These are phyloP conservation scores for Caenorhabditis macrosperma DNA, from an alignment of 2,888 invertebrate genomes.

Conservation along the genomic window DNA sequence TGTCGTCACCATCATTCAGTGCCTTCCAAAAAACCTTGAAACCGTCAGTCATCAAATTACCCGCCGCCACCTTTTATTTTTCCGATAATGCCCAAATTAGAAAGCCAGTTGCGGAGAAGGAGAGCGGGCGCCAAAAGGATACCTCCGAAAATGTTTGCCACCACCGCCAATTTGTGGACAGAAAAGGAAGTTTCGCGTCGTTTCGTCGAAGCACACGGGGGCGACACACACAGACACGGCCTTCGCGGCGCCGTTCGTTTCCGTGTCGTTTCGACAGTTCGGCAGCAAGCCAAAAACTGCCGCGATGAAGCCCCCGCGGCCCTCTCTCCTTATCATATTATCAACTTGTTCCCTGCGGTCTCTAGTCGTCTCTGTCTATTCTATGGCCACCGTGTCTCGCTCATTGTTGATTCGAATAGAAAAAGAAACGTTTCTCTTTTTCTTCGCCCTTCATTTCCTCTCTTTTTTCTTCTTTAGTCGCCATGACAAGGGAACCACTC, in stretches of 20 bases:
- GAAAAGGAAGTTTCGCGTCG: conserved; percentile 4
- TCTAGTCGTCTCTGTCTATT: conserved; percentile 20
- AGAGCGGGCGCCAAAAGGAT: conserved; percentile 5
- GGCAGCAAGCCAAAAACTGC: neutral
- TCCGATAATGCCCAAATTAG: conserved; percentile 25
- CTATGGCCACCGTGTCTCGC: neutral
- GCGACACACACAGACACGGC: neutral
- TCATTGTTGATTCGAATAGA: conserved; percentile 13
- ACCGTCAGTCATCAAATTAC: conserved; percentile 7
- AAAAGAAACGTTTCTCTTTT: conserved; percentile 18
- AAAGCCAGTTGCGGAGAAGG: neutral
- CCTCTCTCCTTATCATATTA: conserved; percentile 37
- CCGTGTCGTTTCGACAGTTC: neutral
- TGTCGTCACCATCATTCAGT: conserved; percentile 6
- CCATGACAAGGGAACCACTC: neutral
- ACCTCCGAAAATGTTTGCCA: conserved; percentile 20
- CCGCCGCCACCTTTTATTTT: neutral
- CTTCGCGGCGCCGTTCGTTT: conserved; percentile 1
- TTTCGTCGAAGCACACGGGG: neutral
- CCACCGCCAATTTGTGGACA: neutral
- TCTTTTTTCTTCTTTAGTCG: neutral
- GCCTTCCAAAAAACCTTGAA: conserved; percentile 9
- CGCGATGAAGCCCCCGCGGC: neutral
- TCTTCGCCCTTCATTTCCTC: neutral
- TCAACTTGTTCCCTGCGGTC: conserved; percentile 28